These are phyloP conservation scores for Vidua macroura DNA, from an alignment of 2,113 vertebrate species.

Conservation along the genomic window DNA sequence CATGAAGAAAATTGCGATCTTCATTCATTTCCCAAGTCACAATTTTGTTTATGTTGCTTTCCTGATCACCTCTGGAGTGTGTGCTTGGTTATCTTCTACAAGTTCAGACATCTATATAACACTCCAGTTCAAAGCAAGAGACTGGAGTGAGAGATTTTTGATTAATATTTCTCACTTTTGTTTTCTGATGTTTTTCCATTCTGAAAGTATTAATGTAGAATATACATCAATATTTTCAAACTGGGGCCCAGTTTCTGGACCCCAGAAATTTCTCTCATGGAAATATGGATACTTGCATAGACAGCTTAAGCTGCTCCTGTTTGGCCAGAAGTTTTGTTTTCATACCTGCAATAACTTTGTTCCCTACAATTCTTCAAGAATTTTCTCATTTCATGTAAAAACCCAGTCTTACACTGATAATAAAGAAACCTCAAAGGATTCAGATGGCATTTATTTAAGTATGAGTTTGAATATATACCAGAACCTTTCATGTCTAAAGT, in stretches of 20 bases:
- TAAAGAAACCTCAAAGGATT: neutral
- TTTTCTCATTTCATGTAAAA: neutral
- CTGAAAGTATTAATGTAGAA: neutral
- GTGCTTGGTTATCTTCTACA: neutral
- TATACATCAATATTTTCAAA: neutral
- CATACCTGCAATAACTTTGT: neutral
- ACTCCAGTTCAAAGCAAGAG: neutral
- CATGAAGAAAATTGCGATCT: neutral
- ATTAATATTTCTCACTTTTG: neutral
- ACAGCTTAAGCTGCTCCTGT: neutral
- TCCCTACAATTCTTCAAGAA: neutral
- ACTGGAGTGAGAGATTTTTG: neutral
- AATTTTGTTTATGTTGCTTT: neutral
- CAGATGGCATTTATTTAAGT: neutral
- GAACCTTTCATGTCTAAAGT: neutral
- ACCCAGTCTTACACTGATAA: neutral
- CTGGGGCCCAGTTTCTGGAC: neutral
- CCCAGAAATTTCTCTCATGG: neutral
- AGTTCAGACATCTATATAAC: neutral
- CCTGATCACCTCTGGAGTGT: neutral
- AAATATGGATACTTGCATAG: neutral
- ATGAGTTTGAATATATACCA: neutral
- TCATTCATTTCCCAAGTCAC: neutral
- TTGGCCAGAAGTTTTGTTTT: neutral
- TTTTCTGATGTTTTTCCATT: neutral